phyloP scores from a whole-genome alignment of 2,888 invertebrate genomes.

The Lordiphosa fenestrarum region DNA sequence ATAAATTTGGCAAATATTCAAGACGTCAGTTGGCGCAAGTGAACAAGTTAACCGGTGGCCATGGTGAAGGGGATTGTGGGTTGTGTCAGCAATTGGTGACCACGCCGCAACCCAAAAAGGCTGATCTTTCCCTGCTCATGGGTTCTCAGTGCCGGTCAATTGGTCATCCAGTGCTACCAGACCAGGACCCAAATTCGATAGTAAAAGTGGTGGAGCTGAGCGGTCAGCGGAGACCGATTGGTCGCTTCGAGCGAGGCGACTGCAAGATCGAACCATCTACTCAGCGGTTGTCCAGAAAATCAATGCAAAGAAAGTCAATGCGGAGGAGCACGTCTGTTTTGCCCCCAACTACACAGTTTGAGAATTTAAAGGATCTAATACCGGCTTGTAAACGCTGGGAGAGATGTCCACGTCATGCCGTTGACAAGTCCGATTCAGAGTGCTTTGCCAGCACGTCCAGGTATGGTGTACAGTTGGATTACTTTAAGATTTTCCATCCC shows the following conservation, averaged over 20 bases:
- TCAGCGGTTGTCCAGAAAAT: not conserved
- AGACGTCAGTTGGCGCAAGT: constrained; percentile 5
- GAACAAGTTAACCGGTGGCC: not conserved
- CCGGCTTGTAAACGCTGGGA: constrained; percentile 5
- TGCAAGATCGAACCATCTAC: not conserved
- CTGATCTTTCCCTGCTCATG: constrained; percentile 26
- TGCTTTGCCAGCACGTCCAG: not conserved
- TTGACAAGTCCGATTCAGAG: rapidly evolving
- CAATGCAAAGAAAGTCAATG: not conserved
- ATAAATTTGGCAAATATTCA: constrained; percentile 6
- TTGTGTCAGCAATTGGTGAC: constrained; percentile 24
- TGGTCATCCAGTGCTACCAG: not conserved
- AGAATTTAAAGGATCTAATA: constrained; percentile 8
- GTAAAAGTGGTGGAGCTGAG: constrained; percentile 11
- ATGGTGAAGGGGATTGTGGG: constrained; percentile 16
- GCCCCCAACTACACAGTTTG: not conserved
- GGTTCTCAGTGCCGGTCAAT: not conserved
- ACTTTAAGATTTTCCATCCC: constrained; percentile 34
- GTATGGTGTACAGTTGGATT: constrained; percentile 24
- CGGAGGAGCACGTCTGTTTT: too few species aligned
- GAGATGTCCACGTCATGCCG: not conserved
- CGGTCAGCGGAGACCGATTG: not conserved
- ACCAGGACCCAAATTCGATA: not conserved
- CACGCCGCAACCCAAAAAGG: not conserved
- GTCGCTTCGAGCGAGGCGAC: constrained; percentile 1